These are phyloP conservation scores for Hirtodrosophila confusa DNA, from an alignment of 2,888 invertebrate genomes.

Conservation along the genomic window DNA sequence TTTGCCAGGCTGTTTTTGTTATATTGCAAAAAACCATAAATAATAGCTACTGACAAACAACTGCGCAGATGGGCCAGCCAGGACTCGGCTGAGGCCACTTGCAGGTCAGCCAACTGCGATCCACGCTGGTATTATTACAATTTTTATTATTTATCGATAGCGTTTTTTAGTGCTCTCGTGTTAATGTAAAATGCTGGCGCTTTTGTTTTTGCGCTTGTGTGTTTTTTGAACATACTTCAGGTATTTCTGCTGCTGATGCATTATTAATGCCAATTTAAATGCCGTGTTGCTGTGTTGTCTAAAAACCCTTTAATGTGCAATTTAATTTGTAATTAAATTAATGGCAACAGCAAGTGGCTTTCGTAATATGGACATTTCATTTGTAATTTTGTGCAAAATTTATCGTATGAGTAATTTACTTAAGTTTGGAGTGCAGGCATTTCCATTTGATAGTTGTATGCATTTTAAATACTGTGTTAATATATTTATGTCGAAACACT, in stretches of 20 bases:
- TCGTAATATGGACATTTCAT: constrained; percentile 45
- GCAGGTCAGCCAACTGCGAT: constrained; percentile 9
- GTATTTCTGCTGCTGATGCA: constrained; percentile 67
- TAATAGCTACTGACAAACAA: constrained; percentile 29
- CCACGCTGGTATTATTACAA: constrained; percentile 34
- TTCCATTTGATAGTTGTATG: constrained; percentile 51
- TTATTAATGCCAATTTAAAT: constrained; percentile 77
- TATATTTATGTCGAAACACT: constrained; percentile 50
- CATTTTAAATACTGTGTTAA: constrained; percentile 53
- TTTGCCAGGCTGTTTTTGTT: background rate
- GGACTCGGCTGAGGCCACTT: constrained; percentile 21
- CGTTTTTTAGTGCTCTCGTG: constrained; percentile 23
- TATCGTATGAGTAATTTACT: constrained; percentile 65
- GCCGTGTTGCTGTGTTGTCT: constrained; percentile 45
- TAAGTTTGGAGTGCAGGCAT: constrained; percentile 46
- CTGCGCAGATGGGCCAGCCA: constrained; percentile 17
- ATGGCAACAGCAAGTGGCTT: constrained; percentile 46
- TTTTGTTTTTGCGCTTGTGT: constrained; percentile 13
- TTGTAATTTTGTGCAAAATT: constrained; percentile 50
- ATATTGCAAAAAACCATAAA: constrained; percentile 35
- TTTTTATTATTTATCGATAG: constrained; percentile 56
- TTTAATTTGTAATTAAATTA: constrained; percentile 77
- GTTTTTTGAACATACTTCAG: constrained; percentile 7
- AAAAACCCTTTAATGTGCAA: constrained; percentile 66
- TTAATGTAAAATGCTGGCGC: constrained; percentile 47